Conservation (phyloP, 2,888 invertebrate genomes). For the Dynastes grantii region DNA sequence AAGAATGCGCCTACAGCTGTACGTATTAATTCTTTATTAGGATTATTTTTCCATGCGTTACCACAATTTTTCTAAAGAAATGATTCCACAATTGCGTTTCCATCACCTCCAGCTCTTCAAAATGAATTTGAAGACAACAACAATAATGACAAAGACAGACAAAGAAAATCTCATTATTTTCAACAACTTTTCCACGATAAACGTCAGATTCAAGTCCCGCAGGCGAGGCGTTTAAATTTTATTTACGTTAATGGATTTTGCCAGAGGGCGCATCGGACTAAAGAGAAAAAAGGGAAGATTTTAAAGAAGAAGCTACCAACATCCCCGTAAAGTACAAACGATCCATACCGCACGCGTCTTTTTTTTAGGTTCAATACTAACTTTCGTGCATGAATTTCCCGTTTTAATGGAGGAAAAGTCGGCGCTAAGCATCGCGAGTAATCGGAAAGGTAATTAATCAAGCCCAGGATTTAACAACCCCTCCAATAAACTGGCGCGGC, state of each 20-base stretch:
- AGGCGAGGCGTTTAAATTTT: conserved; percentile 28
- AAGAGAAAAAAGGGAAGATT: not conserved
- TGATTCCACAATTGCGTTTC: no score
- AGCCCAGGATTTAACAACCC: not conserved
- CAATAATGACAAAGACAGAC: conserved; percentile 5
- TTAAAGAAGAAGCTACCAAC: not conserved
- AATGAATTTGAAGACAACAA: conserved; percentile 9
- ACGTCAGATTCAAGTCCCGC: conserved; percentile 12
- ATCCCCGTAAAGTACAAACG: not conserved
- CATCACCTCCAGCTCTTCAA: not conserved
- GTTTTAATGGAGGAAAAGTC: conserved; percentile 26
- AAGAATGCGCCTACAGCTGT: no score
- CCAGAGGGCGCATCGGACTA: not conserved
- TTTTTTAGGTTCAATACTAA: not conserved
- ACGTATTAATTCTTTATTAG: no score
- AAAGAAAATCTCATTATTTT: conserved; percentile 7
- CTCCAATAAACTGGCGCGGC: not conserved
- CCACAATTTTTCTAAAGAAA: no score
- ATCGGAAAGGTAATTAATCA: conserved; percentile 22
- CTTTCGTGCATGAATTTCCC: not conserved
- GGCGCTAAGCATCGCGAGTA: conserved; percentile 14
- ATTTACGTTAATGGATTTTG: conserved; percentile 33
- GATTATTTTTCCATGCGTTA: no score
- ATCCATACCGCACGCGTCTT: not conserved
- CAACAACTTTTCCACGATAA: conserved; percentile 19